Base-by-base conservation (phyloP, 2,797 vertebrate species). In the Acanthiza pusilla region DNA sequence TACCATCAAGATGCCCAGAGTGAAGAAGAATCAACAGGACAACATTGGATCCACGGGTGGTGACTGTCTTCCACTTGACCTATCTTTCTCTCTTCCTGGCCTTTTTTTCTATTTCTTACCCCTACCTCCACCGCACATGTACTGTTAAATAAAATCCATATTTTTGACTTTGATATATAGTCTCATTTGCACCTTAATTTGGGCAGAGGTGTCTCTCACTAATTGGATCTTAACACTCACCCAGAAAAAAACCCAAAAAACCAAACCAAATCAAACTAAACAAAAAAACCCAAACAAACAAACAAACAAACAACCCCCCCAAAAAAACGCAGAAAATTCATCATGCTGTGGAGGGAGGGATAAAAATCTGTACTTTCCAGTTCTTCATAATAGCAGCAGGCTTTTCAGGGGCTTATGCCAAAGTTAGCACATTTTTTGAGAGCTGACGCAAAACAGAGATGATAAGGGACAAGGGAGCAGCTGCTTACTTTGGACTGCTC, bases 401-500 rank as follows among this genome's bases (percentile, higher is more conserved):
- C 15, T 84, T 95, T 95, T 40, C 50, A 67, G 32, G 15, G 16
- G 26, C 18, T 9, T 30, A 22, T 38, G 82, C 61, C 76, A 79
- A 66, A 94, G 43, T 47, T 45, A 65, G 21, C 0, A 2, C 6
- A 30, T 38, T 58, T 87, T 93, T 83, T 51, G 60, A 78, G 61
- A 82, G 45, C 11, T 53, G 53, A 45, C 1, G 2, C 65, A 72
- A 68, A 79, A 22, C 27, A 61, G 61, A 74, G 45, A 76, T 38
- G 32, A 43, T n/a, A 80, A 74, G 71, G 62, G 83, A 91, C 10
- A 74, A 78, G 88, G 60, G 60, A 96, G 75, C 93, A 96, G 86
- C 91, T 95, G 93, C 80, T 79, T 67, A 34, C 51, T 91, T 95
- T 96, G 91, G 91, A 80, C 30, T 27, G 27, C 58, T 89, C 42